Evolutionary conservation across 2,797 vertebrate species (phyloP).

Genomic region (Sphenopsis melanotis): DNA sequence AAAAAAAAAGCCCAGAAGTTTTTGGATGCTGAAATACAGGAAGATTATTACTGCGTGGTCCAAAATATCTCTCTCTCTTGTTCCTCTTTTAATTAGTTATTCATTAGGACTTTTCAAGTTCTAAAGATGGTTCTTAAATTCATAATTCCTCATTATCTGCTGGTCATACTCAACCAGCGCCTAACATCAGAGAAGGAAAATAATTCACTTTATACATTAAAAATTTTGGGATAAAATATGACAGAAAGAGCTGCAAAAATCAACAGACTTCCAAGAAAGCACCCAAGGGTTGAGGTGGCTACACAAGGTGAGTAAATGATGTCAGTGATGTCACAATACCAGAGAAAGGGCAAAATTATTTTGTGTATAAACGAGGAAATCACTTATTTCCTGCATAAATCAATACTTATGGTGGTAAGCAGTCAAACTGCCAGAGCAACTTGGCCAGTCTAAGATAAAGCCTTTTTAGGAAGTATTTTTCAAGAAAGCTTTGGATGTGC

Average conservation of each 20-base stretch:
- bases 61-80: rapidly evolving
- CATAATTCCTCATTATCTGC: background rate
- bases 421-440: background rate
- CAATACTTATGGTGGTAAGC: background rate
- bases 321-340: background rate
- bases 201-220: background rate
- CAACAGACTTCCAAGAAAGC: background rate
- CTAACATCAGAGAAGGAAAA: background rate
- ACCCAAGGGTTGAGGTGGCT: background rate
- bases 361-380: rapidly evolving
- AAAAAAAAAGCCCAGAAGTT: rapidly evolving
- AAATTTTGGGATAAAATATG: background rate
- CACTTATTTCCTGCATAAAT: background rate
- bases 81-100: background rate
- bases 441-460: rapidly evolving
- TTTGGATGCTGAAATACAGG: background rate
- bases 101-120: background rate
- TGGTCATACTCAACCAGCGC: background rate
- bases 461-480: background rate
- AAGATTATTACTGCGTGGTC: background rate
- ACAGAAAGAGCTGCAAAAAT: background rate
- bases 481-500: background rate
- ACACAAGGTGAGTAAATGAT: rapidly evolving
- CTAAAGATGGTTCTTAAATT: background rate
- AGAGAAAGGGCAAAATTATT: background rate